These are phyloP conservation scores for Callorhinus ursinus DNA, from an alignment of 2,113 vertebrate species.

Conservation along the genomic window DNA sequence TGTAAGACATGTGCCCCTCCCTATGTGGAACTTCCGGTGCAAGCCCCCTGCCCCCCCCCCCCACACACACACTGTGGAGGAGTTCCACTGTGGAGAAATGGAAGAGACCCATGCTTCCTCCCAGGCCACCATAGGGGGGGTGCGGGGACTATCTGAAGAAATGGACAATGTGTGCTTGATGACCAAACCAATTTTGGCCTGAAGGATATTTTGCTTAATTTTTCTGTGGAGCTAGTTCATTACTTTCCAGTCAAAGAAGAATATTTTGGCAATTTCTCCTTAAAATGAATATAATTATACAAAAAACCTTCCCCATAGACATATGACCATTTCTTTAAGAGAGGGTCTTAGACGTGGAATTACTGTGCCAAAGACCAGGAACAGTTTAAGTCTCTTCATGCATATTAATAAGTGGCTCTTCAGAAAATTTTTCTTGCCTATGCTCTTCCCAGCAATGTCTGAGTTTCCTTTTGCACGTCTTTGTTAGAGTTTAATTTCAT, in stretches of 20 bases:
- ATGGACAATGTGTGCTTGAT: not conserved
- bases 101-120: not conserved
- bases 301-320: not conserved
- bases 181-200: not conserved
- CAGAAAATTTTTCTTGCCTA: accelerated
- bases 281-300: not conserved
- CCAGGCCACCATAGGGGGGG: accelerated
- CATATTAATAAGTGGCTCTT: not conserved
- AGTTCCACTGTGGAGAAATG: accelerated
- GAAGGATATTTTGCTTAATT: not conserved
- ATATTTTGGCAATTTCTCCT: not conserved
- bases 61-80: not conserved
- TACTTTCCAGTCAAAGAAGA: not conserved
- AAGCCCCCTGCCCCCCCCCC: accelerated
- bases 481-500: not conserved
- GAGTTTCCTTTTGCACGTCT: not conserved
- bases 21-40: accelerated
- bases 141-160: not conserved
- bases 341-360: not conserved
- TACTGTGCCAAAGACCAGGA: not conserved
- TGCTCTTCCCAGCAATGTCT: accelerated
- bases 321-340: not conserved
- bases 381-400: not conserved
- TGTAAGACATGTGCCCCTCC: not conserved
- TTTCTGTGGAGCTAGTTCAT: not conserved